Conservation (phyloP, 2,888 invertebrate species). For the Ennomos erosarius region DNA sequence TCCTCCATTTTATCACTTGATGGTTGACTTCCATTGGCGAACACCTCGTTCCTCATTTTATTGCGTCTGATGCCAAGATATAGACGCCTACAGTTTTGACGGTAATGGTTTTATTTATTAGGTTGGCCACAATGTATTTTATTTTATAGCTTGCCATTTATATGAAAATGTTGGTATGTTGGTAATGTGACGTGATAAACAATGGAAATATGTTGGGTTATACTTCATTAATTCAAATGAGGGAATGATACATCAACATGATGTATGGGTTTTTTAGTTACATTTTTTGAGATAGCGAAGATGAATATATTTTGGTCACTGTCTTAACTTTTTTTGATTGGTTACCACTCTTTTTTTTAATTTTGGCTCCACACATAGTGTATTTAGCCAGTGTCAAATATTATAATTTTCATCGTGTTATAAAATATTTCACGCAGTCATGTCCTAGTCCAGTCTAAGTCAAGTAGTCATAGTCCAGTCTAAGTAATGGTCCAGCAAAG, state of each 20-base stretch:
- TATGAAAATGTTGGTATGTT: slow-evolving; percentile 26
- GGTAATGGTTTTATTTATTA: slow-evolving; percentile 26
- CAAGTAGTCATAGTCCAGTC: too few species aligned
- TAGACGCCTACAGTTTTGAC: slow-evolving; percentile 33
- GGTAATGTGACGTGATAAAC: slow-evolving; percentile 9
- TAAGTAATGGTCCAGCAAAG: too few species aligned
- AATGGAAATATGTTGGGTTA: slow-evolving; percentile 5
- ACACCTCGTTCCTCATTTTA: slow-evolving; percentile 60
- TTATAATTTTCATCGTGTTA: too few species aligned
- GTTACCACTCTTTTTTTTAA: too few species aligned
- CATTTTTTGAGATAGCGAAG: too few species aligned
- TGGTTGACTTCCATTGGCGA: slow-evolving; percentile 1
- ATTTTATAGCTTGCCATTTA: slow-evolving; percentile 27
- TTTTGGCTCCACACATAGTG: too few species aligned
- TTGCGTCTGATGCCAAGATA: slow-evolving; percentile 46
- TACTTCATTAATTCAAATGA: slow-evolving; percentile 2
- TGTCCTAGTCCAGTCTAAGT: too few species aligned
- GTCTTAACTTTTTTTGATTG: too few species aligned
- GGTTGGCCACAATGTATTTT: slow-evolving; percentile 28
- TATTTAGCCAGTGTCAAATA: too few species aligned
- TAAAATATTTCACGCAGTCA: too few species aligned
- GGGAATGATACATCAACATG: not conserved
- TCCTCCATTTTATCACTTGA: slow-evolving; percentile 1
- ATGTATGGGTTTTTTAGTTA: too few species aligned
- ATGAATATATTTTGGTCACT: too few species aligned